Percentiles rank a stretch among this genome's conserved stretches.
phyloP scores from a whole-genome alignment of 2,888 invertebrate genomes.

The Harpagoxenus sublaevis region DNA sequence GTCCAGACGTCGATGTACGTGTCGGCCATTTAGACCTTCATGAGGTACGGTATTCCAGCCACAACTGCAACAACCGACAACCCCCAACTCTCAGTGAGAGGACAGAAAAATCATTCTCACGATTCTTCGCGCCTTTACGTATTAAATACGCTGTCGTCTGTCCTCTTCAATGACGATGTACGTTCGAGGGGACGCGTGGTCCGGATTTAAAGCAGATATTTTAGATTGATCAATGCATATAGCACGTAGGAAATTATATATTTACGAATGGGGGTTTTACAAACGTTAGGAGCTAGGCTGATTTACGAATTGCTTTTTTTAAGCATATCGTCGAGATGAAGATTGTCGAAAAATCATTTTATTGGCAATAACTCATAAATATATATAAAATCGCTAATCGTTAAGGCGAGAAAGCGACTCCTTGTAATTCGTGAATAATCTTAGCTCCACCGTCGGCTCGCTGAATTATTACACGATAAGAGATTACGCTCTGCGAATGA shows the following conservation, averaged over 20 bases:
- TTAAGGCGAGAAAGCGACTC: not conserved
- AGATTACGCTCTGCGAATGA: constrained; percentile 14
- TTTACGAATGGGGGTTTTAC: constrained; percentile 4
- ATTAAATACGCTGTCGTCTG: constrained; percentile 46
- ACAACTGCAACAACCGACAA: constrained; percentile 84
- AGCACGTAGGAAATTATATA: not conserved
- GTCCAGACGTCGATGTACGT: constrained; percentile 51
- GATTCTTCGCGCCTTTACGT: constrained; percentile 51
- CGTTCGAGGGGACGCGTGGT: constrained; percentile 31
- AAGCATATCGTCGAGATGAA: not conserved
- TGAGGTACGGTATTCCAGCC: constrained; percentile 85
- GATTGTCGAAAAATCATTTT: not conserved
- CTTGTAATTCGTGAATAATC: constrained; percentile 2
- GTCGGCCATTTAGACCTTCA: constrained; percentile 82
- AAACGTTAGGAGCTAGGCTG: constrained; percentile 25
- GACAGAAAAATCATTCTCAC: constrained; percentile 63
- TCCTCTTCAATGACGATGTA: constrained; percentile 38
- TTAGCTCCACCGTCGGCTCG: constrained; percentile 7
- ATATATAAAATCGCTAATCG: not conserved
- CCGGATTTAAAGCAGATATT: constrained; percentile 36
- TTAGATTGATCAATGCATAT: not conserved
- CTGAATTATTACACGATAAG: constrained; percentile 19
- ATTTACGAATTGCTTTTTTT: constrained; percentile 21
- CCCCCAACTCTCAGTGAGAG: constrained; percentile 73
- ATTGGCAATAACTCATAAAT: not conserved